Conservation (phyloP, 2,888 invertebrate species). For the Pterostichus niger region DNA sequence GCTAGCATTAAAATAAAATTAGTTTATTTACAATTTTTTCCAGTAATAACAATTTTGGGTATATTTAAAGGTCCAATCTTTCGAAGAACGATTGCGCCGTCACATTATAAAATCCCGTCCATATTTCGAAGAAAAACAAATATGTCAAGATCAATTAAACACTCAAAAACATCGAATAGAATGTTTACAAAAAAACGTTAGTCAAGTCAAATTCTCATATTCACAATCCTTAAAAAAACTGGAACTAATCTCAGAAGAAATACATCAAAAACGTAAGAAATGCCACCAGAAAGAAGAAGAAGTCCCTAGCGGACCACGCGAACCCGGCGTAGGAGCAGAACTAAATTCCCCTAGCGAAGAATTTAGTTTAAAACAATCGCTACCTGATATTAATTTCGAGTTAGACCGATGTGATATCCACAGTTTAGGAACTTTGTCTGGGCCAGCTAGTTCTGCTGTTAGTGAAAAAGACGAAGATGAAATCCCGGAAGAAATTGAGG, state of each 20-base stretch:
- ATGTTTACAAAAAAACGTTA: conserved; percentile 88
- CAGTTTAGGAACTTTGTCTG: conserved; percentile 79
- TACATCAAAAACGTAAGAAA: conserved; percentile 85
- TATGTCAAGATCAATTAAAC: conserved; percentile 91
- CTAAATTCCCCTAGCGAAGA: conserved; percentile 75
- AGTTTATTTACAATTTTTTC: too few relatives aligned
- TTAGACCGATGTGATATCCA: conserved; percentile 81
- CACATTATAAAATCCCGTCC: conserved; percentile 92
- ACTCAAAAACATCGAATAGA: conserved; percentile 92
- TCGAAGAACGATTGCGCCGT: conserved; percentile 90
- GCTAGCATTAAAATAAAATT: too few relatives aligned
- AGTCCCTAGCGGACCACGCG: conserved; percentile 79
- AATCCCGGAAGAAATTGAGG: conserved; percentile 72
- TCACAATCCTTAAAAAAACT: conserved; percentile 89
- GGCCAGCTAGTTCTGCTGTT: conserved; percentile 77
- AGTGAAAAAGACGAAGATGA: conserved; percentile 77
- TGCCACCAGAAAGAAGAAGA: conserved; percentile 77
- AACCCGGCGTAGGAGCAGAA: conserved; percentile 84
- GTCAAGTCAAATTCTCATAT: conserved; percentile 89
- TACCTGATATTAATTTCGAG: conserved; percentile 79
- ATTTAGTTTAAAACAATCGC: conserved; percentile 68
- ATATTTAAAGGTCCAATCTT: conserved; percentile 82
- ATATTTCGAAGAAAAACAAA: conserved; percentile 94
- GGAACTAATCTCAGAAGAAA: conserved; percentile 95
- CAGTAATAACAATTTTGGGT: too few relatives aligned